phyloP scores from a whole-genome alignment of 2,888 invertebrate species.

The Pinctada fucata region DNA sequence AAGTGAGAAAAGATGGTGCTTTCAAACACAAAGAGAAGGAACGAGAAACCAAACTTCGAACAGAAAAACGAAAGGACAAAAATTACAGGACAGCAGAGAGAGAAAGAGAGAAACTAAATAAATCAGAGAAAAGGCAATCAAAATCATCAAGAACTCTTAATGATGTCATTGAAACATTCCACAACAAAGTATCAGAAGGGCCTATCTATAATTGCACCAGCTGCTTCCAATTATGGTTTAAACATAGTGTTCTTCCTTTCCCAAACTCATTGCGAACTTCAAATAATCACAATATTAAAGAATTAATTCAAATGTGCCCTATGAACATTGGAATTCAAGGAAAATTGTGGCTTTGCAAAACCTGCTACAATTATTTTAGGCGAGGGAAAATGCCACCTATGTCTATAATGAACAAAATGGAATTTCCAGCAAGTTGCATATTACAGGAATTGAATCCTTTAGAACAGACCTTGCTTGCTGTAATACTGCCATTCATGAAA shows the following conservation, averaged over 20 bases:
- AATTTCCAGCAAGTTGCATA: conserved; percentile 30
- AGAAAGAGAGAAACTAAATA: neutral
- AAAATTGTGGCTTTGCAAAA: conserved; percentile 43
- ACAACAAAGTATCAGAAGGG: conserved; percentile 27
- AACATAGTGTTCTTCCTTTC: conserved; percentile 20
- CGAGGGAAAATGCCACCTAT: conserved; percentile 43
- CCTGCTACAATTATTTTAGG: conserved; percentile 41
- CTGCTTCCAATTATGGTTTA: conserved; percentile 41
- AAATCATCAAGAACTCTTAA: conserved; percentile 2
- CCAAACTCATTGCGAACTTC: neutral
- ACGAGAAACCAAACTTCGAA: neutral
- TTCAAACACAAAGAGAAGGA: conserved; percentile 11
- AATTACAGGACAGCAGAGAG: neutral
- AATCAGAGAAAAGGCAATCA: conserved; percentile 3
- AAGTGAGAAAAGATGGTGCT: conserved; percentile 3
- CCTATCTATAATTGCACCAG: conserved; percentile 40
- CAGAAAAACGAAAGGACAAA: neutral
- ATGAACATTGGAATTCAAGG: conserved; percentile 1
- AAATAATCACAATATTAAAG: neutral
- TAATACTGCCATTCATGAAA: conserved; percentile 43
- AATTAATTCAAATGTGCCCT: conserved; percentile 1
- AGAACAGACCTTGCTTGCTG: conserved; percentile 41
- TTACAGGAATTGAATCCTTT: conserved; percentile 36
- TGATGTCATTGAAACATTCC: conserved; percentile 24
- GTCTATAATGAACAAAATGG: conserved; percentile 38